Conservation (phyloP, 2,888 invertebrate species). For the Amblyteles armatorius region DNA sequence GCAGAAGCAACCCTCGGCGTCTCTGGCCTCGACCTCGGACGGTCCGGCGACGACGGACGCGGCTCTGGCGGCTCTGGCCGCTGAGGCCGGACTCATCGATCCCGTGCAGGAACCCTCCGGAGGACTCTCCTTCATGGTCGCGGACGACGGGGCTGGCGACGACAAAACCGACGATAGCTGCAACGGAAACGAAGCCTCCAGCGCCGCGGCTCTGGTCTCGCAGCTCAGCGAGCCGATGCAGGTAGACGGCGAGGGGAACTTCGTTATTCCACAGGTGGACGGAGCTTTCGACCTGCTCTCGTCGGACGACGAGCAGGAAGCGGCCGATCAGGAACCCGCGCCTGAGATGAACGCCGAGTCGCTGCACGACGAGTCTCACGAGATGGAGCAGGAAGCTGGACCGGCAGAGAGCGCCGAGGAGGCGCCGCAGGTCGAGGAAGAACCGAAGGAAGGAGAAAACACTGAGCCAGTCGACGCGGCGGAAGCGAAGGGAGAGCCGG, state of each 20-base stretch:
- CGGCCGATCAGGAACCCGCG: conserved; percentile 48
- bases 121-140: conserved; percentile 82
- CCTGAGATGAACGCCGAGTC: conserved; percentile 38
- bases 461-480: conserved; percentile 58
- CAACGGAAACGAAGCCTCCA: conserved; percentile 81
- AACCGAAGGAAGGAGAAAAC: conserved; percentile 54
- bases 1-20: conserved; percentile 86
- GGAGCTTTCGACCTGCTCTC: conserved; percentile 79
- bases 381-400: conserved; percentile 73
- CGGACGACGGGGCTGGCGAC: conserved; percentile 78
- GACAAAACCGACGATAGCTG: conserved; percentile 82
- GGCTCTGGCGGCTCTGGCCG: conserved; percentile 87
- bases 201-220: conserved; percentile 77
- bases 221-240: conserved; percentile 82
- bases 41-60: conserved; percentile 88
- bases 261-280: conserved; percentile 83
- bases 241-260: conserved; percentile 82
- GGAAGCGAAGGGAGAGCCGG: conserved; percentile 26
- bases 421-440: conserved; percentile 50
- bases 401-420: conserved; percentile 64
- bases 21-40: conserved; percentile 86
- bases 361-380: conserved; percentile 64
- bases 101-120: conserved; percentile 84
- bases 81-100: conserved; percentile 88
- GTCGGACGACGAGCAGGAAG: conserved; percentile 77